phyloP scores from a whole-genome alignment of 2,113 vertebrate species.

The Dascyllus trimaculatus region DNA sequence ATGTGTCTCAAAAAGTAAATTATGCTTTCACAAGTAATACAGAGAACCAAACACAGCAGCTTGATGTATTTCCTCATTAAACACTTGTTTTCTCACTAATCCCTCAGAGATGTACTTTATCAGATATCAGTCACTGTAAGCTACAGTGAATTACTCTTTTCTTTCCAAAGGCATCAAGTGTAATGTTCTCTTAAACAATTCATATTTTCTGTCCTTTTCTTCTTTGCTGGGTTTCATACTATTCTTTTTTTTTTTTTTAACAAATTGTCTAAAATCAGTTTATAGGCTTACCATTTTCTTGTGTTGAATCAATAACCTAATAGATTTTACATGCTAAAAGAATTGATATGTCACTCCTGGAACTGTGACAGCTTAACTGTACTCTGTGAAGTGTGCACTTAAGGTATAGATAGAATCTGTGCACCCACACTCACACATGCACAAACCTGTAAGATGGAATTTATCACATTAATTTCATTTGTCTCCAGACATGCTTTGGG shows the following conservation, averaged over 20 bases:
- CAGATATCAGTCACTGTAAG: constrained; percentile 6
- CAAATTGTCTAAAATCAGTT: not conserved
- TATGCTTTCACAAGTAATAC: not conserved
- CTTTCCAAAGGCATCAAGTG: not conserved
- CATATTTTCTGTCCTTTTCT: not conserved
- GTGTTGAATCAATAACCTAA: no score
- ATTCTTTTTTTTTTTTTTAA: no score
- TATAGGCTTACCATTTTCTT: not conserved
- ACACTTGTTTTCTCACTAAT: constrained; percentile 20
- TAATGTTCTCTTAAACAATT: no score
- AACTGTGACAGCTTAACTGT: not conserved
- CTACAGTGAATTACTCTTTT: not conserved
- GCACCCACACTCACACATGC: not conserved
- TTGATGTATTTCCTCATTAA: constrained; percentile 20
- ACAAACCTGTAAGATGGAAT: not conserved
- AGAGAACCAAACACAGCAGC: not conserved
- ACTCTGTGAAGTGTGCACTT: not conserved
- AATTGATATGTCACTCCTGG: not conserved
- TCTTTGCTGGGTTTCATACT: no score
- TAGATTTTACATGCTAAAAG: not conserved
- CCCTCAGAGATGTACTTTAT: constrained; percentile 11
- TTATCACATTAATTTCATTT: constrained; percentile 28
- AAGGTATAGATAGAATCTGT: not conserved
- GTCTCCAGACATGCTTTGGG: constrained; percentile 14
- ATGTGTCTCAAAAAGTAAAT: not conserved